These are phyloP conservation scores for Autographa pulchrina DNA, from an alignment of 2,888 invertebrate genomes.

Conservation along the genomic window DNA sequence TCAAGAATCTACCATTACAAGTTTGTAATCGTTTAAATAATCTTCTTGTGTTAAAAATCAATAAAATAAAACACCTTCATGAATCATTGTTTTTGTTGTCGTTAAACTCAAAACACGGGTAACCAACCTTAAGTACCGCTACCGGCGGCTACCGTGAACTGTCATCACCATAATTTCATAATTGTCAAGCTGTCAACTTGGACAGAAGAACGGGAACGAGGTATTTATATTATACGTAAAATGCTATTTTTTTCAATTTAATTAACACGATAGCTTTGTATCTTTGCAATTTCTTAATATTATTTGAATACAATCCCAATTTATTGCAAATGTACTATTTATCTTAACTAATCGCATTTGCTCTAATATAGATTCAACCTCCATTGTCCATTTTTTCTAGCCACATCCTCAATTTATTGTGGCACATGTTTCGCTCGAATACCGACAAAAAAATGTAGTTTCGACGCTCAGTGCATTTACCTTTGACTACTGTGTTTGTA, in stretches of 20 bases:
- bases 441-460: conserved; percentile 81
- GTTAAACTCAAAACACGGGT: background rate
- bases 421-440: conserved; percentile 86
- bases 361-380: conserved; percentile 60
- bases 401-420: conserved; percentile 88
- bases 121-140: background rate
- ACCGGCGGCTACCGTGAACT: too few relatives aligned
- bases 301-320: background rate
- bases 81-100: background rate
- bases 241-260: conserved; percentile 5
- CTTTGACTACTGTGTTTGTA: conserved; percentile 71
- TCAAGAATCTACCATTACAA: too few relatives aligned
- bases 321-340: conserved; percentile 17
- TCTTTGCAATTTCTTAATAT: background rate
- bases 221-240: conserved; percentile 34
- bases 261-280: background rate
- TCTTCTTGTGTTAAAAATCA: too few relatives aligned
- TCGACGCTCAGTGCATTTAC: conserved; percentile 74
- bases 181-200: conserved; percentile 51
- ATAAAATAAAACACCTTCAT: too few relatives aligned
- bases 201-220: conserved; percentile 60
- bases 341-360: conserved; percentile 9
- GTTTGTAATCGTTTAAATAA: too few relatives aligned
- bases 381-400: conserved; percentile 87
- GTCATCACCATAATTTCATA: background rate